Percentiles rank a stretch among this genome's conserved stretches.
These are phyloP conservation scores for Mallotus villosus DNA, from an alignment of 2,797 vertebrate species.

Conservation along the genomic window DNA sequence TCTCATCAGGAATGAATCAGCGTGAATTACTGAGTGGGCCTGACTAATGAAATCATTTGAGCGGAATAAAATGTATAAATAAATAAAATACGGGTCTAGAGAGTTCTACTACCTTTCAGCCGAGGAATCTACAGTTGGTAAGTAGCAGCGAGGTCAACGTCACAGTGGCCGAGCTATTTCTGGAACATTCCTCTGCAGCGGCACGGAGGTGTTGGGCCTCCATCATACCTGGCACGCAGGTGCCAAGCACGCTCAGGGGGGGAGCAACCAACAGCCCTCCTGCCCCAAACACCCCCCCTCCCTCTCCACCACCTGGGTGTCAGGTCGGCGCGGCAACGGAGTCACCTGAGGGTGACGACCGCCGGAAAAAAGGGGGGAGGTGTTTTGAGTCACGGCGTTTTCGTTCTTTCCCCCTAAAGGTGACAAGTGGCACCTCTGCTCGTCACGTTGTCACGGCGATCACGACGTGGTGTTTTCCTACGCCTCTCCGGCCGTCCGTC, in stretches of 20 bases:
- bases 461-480: conserved; percentile 47
- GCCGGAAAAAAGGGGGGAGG: background rate
- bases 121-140: background rate
- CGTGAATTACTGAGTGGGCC: no score
- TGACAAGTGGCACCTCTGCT: conserved; percentile 13
- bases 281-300: conserved; percentile 35
- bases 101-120: background rate
- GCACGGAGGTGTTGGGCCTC: conserved; percentile 60
- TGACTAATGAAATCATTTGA: no score
- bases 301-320: conserved; percentile 28
- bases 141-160: conserved; percentile 17
- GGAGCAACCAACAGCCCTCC: no score
- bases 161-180: conserved; percentile 60
- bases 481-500: conserved; percentile 21
- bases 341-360: conserved; percentile 50
- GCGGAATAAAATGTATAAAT: no score
- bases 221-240: conserved; percentile 58
- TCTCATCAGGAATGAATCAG: no score
- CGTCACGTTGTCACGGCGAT: conserved; percentile 38
- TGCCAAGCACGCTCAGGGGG: conserved; percentile 48
- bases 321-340: conserved; percentile 49
- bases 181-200: conserved; percentile 52
- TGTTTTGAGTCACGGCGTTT: conserved; percentile 37
- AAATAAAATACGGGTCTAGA: no score
- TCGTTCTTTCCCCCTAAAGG: conserved; percentile 45